phyloP scores from a whole-genome alignment of 2,888 invertebrate species.

The Harpagoxenus sublaevis region DNA sequence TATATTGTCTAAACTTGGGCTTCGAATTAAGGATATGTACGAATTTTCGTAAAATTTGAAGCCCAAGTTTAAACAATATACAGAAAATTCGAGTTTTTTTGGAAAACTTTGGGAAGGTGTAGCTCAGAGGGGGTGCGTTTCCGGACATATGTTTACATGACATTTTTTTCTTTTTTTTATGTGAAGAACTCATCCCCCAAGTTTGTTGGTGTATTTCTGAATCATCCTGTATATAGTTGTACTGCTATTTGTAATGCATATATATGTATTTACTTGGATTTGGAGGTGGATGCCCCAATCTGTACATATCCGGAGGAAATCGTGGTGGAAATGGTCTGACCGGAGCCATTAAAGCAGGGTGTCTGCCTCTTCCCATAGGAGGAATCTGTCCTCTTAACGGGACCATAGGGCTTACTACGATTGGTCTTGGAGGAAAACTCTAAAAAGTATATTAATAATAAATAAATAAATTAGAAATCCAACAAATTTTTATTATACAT shows the following conservation, averaged over 20 bases:
- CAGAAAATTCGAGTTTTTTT: no score
- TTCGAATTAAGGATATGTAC: no score
- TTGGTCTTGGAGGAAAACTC: conserved; percentile 75
- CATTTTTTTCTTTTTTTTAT: no score
- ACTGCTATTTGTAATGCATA: background rate
- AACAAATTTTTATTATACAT: background rate
- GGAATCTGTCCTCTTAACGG: conserved; percentile 74
- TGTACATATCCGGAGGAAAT: conserved; percentile 72
- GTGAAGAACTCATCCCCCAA: no score
- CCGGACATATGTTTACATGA: no score
- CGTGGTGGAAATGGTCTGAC: conserved; percentile 76
- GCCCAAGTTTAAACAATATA: no score
- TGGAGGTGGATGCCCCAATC: conserved; percentile 58
- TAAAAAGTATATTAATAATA: conserved; percentile 29
- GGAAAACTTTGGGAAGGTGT: no score
- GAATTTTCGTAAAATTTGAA: no score
- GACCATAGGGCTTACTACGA: conserved; percentile 76
- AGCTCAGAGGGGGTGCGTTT: no score
- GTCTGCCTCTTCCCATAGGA: conserved; percentile 68
- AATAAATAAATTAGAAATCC: background rate
- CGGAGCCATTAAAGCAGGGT: conserved; percentile 69
- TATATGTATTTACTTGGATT: conserved; percentile 62
- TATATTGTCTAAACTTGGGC: no score
- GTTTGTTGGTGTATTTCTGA: no score
- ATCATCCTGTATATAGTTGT: no score